Evolutionary conservation across 1,140 invertebrate species (phyloP).

Genomic region (Drosophila dunni): DNA sequence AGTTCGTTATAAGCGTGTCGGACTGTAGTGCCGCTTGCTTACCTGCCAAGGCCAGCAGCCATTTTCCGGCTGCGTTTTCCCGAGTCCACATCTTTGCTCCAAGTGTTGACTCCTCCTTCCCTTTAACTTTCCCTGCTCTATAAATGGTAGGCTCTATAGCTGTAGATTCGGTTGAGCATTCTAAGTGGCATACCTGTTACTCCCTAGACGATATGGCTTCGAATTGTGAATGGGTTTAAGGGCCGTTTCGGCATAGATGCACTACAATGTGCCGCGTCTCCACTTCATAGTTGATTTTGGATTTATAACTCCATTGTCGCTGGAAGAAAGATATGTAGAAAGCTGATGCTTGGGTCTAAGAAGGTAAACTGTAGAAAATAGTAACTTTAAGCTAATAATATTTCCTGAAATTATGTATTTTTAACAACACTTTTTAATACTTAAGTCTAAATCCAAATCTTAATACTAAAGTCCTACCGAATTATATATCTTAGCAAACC

Average conservation of each 20-base stretch:
- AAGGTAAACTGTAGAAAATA: neutral
- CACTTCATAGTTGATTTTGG: constrained; percentile 17
- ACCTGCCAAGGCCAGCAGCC: constrained; percentile 70
- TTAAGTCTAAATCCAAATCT: no score
- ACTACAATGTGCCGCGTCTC: constrained; percentile 22
- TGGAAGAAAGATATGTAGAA: neutral
- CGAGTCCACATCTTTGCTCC: constrained; percentile 54
- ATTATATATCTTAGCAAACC: neutral
- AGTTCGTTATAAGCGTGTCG: constrained; percentile 12
- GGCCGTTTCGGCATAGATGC: constrained; percentile 25
- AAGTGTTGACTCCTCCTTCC: constrained; percentile 3
- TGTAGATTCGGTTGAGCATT: neutral
- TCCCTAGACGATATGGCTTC: constrained; percentile 15
- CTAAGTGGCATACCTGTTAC: constrained; percentile 6
- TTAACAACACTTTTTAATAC: no score
- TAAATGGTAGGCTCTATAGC: neutral
- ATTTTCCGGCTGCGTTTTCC: constrained; percentile 48
- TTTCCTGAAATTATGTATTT: no score
- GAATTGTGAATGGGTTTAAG: constrained; percentile 11
- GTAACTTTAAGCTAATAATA: neutral
- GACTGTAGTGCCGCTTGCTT: constrained; percentile 33
- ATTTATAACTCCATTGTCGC: constrained; percentile 17
- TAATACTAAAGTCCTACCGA: neutral
- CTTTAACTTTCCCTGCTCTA: constrained; percentile 3
- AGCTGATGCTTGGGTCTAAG: neutral